Base-by-base conservation (phyloP, 2,113 vertebrate genomes). In the Xiphophorus maculatus region DNA sequence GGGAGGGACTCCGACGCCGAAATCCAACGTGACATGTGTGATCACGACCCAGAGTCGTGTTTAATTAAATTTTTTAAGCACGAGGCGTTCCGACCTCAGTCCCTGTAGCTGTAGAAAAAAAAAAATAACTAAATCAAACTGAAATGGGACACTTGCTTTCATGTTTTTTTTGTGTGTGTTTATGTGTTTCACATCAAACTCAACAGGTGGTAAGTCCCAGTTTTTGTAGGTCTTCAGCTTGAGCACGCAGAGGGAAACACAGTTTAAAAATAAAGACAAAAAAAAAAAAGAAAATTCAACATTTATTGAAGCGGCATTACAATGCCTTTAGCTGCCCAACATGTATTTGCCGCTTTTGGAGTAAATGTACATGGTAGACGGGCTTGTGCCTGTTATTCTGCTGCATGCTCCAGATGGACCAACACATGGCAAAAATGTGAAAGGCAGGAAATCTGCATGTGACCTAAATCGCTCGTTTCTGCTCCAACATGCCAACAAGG, bases 341-440 rank as follows among this genome's bases (percentile, higher is more conserved):
- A 78, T 84, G 88, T 88, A 79, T 87, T 90, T 90, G 80, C 90
- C 73, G 90, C 88, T 88, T 76, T 86, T 73, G 79, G 77, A 87
- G 87, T 82, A 72, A 76, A n/a, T 73, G 78, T 92, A 91, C 91
- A 91, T 93, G 91, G 91, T 88, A 51, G 71, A 82, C 70, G 79
- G 74, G 84, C 91, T 90, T 92, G 94, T 93, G 88, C 90, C 90
- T 85, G 91, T 93, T 88, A 91, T 93, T 90, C 88, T 76, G 86
- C 85, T 87, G 77, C 61, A 35, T 88, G 85, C 90, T 94, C 93
- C 94, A 94, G 94, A 94, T 95, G 94, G 94, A 94, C 93, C 87
- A 92, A 94, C 93, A 94, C 93, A 94, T 95, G 94, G 92, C 93
- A 90, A 87, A 94, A 93, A 90, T 91, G 91, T 89, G 87, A 92